Evolutionary conservation across 2,797 vertebrate genomes (phyloP).

Genomic region (Syngnathus rostellatus): DNA sequence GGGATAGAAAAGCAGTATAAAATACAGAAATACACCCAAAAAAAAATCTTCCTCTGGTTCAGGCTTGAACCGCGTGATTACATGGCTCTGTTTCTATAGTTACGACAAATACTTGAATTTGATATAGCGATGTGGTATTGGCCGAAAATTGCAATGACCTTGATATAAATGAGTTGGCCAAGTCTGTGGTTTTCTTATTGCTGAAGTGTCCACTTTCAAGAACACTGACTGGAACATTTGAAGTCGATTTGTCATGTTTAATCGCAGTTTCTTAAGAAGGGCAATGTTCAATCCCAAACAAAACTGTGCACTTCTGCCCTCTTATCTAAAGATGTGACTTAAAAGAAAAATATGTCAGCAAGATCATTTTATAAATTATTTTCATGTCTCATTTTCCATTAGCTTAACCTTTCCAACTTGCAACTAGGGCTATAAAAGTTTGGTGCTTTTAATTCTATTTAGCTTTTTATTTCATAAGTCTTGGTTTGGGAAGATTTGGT

Average conservation of each 20-base stretch:
- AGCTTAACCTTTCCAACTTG: neutral
- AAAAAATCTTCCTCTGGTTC: neutral
- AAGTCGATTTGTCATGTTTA: neutral
- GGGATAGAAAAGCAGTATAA: neutral
- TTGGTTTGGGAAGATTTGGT: no score
- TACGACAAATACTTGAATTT: constrained; percentile 3
- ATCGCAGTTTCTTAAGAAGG: neutral
- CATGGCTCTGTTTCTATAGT: neutral
- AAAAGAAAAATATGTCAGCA: neutral
- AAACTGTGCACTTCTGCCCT: neutral
- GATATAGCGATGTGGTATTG: constrained; percentile 2
- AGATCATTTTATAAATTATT: neutral
- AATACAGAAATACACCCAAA: neutral
- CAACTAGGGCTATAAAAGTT: neutral
- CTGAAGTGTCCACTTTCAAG: neutral
- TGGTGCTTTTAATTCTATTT: no score
- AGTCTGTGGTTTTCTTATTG: neutral
- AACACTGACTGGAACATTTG: neutral
- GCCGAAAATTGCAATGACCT: neutral
- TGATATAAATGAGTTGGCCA: neutral
- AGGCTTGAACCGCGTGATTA: neutral
- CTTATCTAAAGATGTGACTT: neutral
- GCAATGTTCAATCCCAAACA: neutral
- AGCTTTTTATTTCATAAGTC: no score
- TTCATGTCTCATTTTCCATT: neutral